phyloP scores from a whole-genome alignment of 2,888 invertebrate species.

The Alviniconcha strummeri region DNA sequence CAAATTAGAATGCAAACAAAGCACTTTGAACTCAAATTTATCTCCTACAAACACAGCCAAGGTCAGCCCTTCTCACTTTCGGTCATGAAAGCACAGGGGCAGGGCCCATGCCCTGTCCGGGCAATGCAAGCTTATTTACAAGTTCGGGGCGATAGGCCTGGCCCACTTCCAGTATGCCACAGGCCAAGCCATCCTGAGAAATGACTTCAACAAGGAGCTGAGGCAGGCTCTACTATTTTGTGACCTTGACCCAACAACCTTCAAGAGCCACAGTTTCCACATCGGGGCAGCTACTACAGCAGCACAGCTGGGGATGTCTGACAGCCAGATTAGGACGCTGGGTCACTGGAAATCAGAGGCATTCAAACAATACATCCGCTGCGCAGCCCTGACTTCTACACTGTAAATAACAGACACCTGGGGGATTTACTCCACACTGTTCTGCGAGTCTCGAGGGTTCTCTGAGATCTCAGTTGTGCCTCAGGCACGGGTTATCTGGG shows the following conservation, averaged over 20 bases:
- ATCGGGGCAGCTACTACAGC: slow-evolving; percentile 1
- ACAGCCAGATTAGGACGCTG: not conserved
- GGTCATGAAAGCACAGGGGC: not conserved
- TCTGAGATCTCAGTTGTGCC: too few relatives aligned
- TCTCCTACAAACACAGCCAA: not conserved
- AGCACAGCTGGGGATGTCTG: not conserved
- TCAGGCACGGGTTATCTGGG: not conserved
- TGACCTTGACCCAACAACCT: not conserved
- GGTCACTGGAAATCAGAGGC: not conserved
- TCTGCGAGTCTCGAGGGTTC: not conserved
- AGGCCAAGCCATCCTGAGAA: not conserved
- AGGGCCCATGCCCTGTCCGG: not conserved
- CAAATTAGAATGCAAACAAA: too few relatives aligned
- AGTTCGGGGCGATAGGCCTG: not conserved
- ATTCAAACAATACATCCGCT: not conserved
- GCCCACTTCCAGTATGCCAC: not conserved
- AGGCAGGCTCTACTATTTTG: not conserved
- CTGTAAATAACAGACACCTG: not conserved
- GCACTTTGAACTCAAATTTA: not conserved
- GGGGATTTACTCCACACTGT: not conserved
- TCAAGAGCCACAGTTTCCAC: slow-evolving; percentile 13
- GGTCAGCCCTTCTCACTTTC: not conserved
- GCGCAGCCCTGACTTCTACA: too few relatives aligned
- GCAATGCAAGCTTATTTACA: not conserved
- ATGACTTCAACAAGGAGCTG: not conserved